Percentiles rank a stretch among this genome's conserved stretches.
Evolutionary conservation across 2,888 invertebrate species (phyloP).

Genomic region (Ormia ochracea): DNA sequence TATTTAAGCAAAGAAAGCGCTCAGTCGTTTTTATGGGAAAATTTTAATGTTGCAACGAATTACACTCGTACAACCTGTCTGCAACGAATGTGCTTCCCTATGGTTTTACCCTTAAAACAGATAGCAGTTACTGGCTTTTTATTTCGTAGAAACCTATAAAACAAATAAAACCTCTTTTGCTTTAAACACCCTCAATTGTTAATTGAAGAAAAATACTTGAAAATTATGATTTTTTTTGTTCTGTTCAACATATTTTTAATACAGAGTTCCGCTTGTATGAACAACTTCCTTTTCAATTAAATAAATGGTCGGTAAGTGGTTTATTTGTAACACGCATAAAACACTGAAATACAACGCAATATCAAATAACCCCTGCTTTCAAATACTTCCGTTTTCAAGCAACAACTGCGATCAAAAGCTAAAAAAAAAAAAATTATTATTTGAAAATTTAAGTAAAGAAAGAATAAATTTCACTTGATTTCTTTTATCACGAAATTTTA

Average conservation of each 20-base stretch:
- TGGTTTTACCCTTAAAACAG: not conserved
- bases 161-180: not conserved
- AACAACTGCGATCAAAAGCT: not conserved
- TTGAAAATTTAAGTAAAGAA: not conserved
- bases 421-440: not conserved
- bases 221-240: constrained; percentile 7
- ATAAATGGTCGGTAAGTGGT: not conserved
- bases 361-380: constrained; percentile 47
- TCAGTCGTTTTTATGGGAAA: constrained; percentile 2
- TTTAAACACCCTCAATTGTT: constrained; percentile 30
- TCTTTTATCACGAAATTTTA: too few species aligned
- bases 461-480: not conserved
- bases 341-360: not conserved
- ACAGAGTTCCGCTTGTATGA: constrained; percentile 52
- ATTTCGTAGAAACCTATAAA: not conserved
- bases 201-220: not conserved
- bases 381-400: constrained; percentile 44
- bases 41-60: not conserved
- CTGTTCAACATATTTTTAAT: not conserved
- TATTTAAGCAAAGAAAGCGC: not conserved
- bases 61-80: not conserved
- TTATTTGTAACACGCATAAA: not conserved
- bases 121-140: not conserved
- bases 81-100: not conserved
- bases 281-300: constrained; percentile 50